A percentile compares a stretch with the other conserved stretches of the same genome.
Conservation (phyloP, 92 coral and sea anemone genomes). For the Zoanthus sociatus region DNA sequence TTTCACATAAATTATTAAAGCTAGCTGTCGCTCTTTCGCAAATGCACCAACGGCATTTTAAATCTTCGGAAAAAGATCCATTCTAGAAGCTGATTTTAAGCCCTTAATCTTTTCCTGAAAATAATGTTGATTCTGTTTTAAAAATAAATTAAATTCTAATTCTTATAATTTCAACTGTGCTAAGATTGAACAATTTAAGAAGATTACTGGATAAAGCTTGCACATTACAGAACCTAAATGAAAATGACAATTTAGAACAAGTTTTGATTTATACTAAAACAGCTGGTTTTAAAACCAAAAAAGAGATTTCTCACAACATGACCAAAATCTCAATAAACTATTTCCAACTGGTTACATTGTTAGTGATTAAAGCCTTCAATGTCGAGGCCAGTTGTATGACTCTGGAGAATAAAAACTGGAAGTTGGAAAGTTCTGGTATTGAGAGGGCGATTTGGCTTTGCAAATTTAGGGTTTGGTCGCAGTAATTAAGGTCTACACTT, state of each 20-base stretch:
- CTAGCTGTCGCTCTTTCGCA: conserved; percentile 2
- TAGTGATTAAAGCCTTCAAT: neutral
- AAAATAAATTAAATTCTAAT: neutral
- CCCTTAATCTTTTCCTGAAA: too few relatives aligned
- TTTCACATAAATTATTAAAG: neutral
- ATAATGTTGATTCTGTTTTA: neutral
- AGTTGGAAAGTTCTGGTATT: neutral
- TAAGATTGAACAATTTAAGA: neutral
- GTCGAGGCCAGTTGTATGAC: neutral
- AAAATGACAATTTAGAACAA: conserved; percentile 1
- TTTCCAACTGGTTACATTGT: conserved; percentile 8
- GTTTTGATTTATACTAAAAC: neutral
- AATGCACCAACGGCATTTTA: neutral
- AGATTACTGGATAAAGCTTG: neutral
- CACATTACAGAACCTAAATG: neutral
- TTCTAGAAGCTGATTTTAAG: neutral
- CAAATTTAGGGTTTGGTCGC: neutral
- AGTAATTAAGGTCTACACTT: neutral
- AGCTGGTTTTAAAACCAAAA: neutral
- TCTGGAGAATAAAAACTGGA: neutral
- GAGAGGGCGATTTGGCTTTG: neutral
- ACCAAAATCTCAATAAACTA: neutral
- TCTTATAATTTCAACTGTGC: too few relatives aligned
- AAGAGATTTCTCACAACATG: neutral
- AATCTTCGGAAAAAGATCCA: neutral